phyloP scores from a whole-genome alignment of 2,888 invertebrate genomes.

The Lochmaea capreae region DNA sequence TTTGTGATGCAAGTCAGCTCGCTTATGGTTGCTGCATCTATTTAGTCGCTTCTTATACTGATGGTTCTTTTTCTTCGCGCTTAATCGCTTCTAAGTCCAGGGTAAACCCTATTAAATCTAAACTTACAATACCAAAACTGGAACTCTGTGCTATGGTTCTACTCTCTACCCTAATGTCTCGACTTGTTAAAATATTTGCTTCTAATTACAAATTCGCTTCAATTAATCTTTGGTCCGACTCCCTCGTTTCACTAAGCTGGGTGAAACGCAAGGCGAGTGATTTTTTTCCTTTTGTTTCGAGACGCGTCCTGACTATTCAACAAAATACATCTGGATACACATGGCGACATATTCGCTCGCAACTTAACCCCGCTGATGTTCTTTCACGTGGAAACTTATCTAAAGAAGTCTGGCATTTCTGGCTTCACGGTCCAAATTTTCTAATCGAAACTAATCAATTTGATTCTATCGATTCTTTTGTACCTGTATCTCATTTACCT shows the following conservation, averaged over 20 bases:
- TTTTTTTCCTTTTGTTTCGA: neutral
- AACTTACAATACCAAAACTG: constrained; percentile 1
- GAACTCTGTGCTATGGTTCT: constrained; percentile 6
- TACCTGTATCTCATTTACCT: neutral
- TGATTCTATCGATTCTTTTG: neutral
- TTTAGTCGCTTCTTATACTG: neutral
- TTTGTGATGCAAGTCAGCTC: constrained; percentile 5
- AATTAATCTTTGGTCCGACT: constrained; percentile 1
- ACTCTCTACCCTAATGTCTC: neutral
- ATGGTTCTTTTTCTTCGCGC: neutral
- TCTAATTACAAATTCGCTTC: neutral
- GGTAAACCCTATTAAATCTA: neutral
- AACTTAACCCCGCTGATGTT: neutral
- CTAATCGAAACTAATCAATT: constrained; percentile 3
- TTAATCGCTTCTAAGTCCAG: neutral
- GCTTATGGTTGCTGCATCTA: constrained; percentile 3
- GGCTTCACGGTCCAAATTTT: neutral
- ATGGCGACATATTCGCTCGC: constrained; percentile 2
- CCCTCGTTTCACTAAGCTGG: constrained; percentile 4
- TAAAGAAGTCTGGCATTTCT: neutral
- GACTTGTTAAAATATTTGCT: neutral
- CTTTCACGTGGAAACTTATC: constrained; percentile 1
- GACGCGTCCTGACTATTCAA: neutral
- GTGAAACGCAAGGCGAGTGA: neutral
- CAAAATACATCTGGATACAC: neutral